These are phyloP conservation scores for Parotocinclus haroldoi DNA, from an alignment of 2,797 vertebrate genomes.

Conservation along the genomic window DNA sequence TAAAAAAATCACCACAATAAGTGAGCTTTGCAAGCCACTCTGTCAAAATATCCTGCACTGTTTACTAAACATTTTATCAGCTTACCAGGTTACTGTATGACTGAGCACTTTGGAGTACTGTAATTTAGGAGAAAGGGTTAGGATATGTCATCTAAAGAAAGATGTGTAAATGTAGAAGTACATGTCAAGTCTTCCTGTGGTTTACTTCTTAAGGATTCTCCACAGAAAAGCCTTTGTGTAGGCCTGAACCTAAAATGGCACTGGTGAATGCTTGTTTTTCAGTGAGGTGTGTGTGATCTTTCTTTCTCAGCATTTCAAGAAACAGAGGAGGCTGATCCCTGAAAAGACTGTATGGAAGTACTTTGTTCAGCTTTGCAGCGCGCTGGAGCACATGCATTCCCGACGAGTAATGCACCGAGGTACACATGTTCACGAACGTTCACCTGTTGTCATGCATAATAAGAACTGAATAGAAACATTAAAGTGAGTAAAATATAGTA, in stretches of 20 bases:
- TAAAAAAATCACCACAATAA: no score
- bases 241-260: not conserved
- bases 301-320: conserved; percentile 91
- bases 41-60: no score
- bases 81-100: no score
- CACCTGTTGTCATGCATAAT: no score
- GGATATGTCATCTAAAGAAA: no score
- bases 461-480: no score
- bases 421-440: conserved; percentile 50
- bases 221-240: not conserved
- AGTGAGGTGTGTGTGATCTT: conserved; percentile 20
- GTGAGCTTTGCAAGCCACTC: no score
- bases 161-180: no score
- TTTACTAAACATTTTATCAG: no score
- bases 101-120: no score
- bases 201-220: not conserved
- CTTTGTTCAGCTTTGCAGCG: conserved; percentile 97
- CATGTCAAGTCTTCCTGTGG: not conserved
- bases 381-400: conserved; percentile 97
- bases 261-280: not conserved
- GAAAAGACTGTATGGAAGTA: conserved; percentile 98
- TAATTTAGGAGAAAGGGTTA: no score
- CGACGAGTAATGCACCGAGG: conserved; percentile 97
- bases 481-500: no score
- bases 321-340: conserved; percentile 93